These are phyloP conservation scores for Anser cygnoides DNA, from an alignment of 2,113 vertebrate species.

Conservation along the genomic window DNA sequence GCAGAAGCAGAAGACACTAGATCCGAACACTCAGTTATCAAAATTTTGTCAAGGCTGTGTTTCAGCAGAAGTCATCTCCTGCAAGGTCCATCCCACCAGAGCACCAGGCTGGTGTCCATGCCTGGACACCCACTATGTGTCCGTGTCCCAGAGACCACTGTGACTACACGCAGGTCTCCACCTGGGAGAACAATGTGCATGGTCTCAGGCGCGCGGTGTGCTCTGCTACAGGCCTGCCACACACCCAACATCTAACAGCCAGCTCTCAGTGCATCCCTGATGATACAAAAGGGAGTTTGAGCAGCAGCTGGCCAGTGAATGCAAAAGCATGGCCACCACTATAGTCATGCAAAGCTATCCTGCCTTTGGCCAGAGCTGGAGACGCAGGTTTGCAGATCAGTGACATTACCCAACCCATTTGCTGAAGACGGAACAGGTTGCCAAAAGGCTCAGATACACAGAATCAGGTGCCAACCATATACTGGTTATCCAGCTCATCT, in stretches of 20 bases:
- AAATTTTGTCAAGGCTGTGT: not conserved
- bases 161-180: not conserved
- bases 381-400: not conserved
- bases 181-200: rapidly evolving
- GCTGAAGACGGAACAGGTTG: not conserved
- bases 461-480: not conserved
- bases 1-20: not conserved
- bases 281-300: not conserved
- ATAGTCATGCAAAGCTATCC: not conserved
- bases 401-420: not conserved
- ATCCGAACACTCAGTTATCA: not conserved
- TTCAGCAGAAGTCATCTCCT: not conserved
- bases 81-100: not conserved
- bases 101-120: not conserved
- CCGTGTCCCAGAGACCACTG: rapidly evolving
- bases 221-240: not conserved
- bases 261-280: not conserved
- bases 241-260: rapidly evolving
- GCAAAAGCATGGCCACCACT: not conserved
- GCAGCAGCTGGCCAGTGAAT: not conserved
- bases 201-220: too few species aligned
- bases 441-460: not conserved
- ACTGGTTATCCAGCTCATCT: not conserved
- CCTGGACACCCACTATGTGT: rapidly evolving
- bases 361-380: rapidly evolving